These are phyloP conservation scores for Bergia sp. DNA, from an alignment of 92 coral and sea anemone species.

Conservation along the genomic window DNA sequence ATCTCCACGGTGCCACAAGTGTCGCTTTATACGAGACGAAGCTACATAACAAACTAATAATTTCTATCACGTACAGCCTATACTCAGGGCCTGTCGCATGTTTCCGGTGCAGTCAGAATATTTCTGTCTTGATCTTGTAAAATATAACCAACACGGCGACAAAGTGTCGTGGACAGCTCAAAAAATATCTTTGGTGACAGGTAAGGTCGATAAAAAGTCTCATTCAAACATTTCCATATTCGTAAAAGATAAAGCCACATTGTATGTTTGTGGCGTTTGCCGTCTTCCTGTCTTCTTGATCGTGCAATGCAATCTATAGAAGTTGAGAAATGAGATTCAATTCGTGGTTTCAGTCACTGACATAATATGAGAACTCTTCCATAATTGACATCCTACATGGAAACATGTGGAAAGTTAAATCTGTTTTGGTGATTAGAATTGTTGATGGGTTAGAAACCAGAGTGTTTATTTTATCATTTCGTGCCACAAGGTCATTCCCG, in stretches of 20 bases:
- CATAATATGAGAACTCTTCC: not conserved
- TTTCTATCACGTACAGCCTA: not conserved
- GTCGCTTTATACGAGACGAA: too few species aligned
- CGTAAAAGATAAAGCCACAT: not conserved
- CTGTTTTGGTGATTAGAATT: not conserved
- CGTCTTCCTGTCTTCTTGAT: not conserved
- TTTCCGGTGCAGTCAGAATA: conserved; percentile 10
- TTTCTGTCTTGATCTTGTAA: conserved; percentile 24
- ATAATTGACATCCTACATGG: not conserved
- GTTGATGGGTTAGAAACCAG: conserved; percentile 10
- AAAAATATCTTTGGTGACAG: conserved; percentile 9
- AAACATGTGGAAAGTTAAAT: not conserved
- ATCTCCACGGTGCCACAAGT: too few species aligned
- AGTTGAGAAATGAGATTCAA: too few species aligned
- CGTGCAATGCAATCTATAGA: too few species aligned
- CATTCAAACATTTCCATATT: not conserved
- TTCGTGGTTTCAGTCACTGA: not conserved
- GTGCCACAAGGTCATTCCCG: not conserved
- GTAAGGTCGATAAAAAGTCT: not conserved
- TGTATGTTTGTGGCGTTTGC: not conserved
- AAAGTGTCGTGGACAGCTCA: conserved; percentile 1
- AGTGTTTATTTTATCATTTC: not conserved
- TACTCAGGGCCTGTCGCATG: conserved; percentile 11
- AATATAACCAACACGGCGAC: conserved; percentile 20
- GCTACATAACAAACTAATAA: not conserved